Evolutionary conservation across 2,888 invertebrate genomes (phyloP).

Genomic region (Noctua janthe): DNA sequence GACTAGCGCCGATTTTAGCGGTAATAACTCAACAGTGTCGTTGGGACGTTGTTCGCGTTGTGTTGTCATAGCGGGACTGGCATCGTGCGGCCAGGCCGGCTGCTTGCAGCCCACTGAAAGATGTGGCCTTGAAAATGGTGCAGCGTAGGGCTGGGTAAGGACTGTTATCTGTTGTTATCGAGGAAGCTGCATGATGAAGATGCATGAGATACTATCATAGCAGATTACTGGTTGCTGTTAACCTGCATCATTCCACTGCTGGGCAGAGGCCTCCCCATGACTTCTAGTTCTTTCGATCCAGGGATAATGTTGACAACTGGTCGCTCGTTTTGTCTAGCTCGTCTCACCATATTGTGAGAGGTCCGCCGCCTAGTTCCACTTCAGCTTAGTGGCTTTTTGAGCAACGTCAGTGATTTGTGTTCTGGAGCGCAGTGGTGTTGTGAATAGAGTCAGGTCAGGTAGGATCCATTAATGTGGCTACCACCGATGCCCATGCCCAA

Average conservation of each 20-base stretch:
- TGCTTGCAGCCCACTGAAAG: slow-evolving; percentile 80
- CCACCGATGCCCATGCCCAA: not conserved
- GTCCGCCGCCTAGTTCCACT: not conserved
- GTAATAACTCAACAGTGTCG: slow-evolving; percentile 86
- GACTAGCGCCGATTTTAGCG: slow-evolving; percentile 86
- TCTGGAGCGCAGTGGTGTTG: no score
- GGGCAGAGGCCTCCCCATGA: not conserved
- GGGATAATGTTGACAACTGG: not conserved
- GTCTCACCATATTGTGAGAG: not conserved
- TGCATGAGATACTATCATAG: not conserved
- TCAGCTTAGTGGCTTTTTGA: not conserved
- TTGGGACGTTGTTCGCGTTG: slow-evolving; percentile 80
- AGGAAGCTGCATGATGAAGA: slow-evolving; percentile 29
- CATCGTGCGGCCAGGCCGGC: slow-evolving; percentile 80
- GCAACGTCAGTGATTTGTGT: not conserved
- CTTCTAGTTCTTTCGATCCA: not conserved
- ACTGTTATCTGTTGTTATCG: slow-evolving; percentile 52
- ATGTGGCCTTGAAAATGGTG: slow-evolving; percentile 83
- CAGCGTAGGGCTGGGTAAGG: slow-evolving; percentile 74
- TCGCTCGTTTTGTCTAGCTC: not conserved
- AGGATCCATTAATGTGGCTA: not conserved
- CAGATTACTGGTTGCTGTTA: not conserved
- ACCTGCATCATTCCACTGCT: not conserved
- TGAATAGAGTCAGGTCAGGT: not conserved
- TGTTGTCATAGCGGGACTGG: slow-evolving; percentile 81